Evolutionary conservation across 2,888 invertebrate genomes (phyloP), one percentile per base, ranked within the genome.

Genomic region (Sabellastarte sp.): DNA sequence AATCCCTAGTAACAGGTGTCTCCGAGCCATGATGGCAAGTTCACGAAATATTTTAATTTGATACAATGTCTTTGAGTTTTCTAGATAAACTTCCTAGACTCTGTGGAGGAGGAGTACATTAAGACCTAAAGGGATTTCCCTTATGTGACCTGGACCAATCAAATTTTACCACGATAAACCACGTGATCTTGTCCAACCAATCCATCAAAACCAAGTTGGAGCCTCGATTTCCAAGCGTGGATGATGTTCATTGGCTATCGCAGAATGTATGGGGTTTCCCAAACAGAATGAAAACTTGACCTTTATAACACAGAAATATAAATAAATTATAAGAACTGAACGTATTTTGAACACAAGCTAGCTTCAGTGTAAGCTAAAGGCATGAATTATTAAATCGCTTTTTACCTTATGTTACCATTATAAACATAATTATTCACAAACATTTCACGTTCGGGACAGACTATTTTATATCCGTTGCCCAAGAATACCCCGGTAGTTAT

Each of bases 141-240:
- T 15, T 32, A 32, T 57, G 57, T 31, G 30, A 31, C 57, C 24
- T 57, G 29, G 32, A 57, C 57, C 57, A 57, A 57, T 57, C 57
- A 32, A 31, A 31, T 31, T 31, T 29, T 31, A 29, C 15, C 57
- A 57, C 57, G 57, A 57, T 31, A 30, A 57, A 31, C 57, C 29
- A 29, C 30, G 29, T 57, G 57, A 15, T 15, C 10, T 41, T 10
- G 10, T 41, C 20, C 20, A 41, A 15, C 57, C 57, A 57, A 57
- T 57, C 15, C 29, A 31, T 30, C 31, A 10, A n/a, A 24, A 29
- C 57, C 57, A 57, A 57, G 32, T 57, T 26, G 31, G 57, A 57
- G 57, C 32, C 57, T 57, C 10, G 29, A 10, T 57, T 57, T 31
- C 31, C 57, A 24, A 57, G 57, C 57, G 57, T 57, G 57, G 57